phyloP scores from a whole-genome alignment of 2,888 invertebrate species.

The Gastrophysa polygoni region DNA sequence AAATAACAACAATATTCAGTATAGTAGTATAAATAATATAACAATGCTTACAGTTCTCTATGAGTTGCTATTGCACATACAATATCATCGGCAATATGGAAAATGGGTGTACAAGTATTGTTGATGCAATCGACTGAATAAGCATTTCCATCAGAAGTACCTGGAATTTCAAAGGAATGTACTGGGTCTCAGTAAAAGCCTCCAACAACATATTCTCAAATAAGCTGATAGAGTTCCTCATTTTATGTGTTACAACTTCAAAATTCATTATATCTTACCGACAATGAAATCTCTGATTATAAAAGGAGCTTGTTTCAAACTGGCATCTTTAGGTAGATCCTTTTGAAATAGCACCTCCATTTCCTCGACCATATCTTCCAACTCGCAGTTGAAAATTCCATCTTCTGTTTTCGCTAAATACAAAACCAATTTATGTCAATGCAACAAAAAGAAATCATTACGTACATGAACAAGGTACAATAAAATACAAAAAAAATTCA shows the following conservation, averaged over 20 bases:
- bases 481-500: not conserved
- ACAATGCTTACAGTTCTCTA: slow-evolving; percentile 60
- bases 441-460: no score
- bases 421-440: not conserved
- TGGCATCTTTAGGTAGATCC: slow-evolving; percentile 61
- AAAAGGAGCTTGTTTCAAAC: slow-evolving; percentile 59
- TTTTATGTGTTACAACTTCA: no score
- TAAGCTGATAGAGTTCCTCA: no score
- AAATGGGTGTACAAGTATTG: slow-evolving; percentile 57
- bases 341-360: slow-evolving; percentile 45
- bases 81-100: slow-evolving; percentile 56
- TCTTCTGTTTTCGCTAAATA: slow-evolving; percentile 26
- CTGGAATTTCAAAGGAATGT: slow-evolving; percentile 27
- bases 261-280: slow-evolving; percentile 59
- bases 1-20: no score
- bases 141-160: slow-evolving; percentile 58
- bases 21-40: no score
- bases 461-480: no score
- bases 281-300: slow-evolving; percentile 64
- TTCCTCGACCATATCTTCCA: slow-evolving; percentile 46
- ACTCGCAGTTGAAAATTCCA: slow-evolving; percentile 35
- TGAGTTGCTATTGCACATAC: slow-evolving; percentile 60
- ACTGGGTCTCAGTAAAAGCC: no score
- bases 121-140: slow-evolving; percentile 61
- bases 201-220: no score